Base-by-base conservation (phyloP, 2,888 invertebrate genomes). In the Xestia sexstrigata region DNA sequence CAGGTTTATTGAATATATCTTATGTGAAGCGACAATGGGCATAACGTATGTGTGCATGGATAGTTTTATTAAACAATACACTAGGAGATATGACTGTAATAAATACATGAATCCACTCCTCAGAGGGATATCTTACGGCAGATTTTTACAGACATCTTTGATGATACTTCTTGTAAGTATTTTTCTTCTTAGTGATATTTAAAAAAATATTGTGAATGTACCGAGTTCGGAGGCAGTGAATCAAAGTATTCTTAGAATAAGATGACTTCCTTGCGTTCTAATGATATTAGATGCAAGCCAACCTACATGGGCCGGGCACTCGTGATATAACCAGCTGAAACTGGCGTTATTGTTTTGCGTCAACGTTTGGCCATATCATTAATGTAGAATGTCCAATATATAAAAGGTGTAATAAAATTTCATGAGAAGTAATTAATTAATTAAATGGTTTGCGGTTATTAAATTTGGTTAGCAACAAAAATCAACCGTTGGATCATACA, bases 41-140 rank as follows among this genome's bases (percentile, higher is more conserved):
- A 90, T 95, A 87, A 83, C 93, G 3, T 95, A 95, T 79, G 92
- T 95, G 93, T 94, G 91, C 70, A 94, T 94, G 95, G 95, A 95
- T 83, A 90, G 92, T 81, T 95, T 95, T 83, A 94, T 95, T 79
- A 95, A 93, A 80, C 93, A 92, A 76, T 95, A 95, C 66, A 94
- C 95, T 11, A 92, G 90, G 70, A 93, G 90, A 84, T 76, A 93
- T 58, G 93, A 94, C 76, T 92, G 91, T 20, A 87, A 91, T 81
- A 87, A 86, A 79, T 81, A 83, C 39, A 82, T 95, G 72, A 95
- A 93, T 86, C 95, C 95, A 58, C 87, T 95, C 45, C 87, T 95
- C 45, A 93, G 91, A 84, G 95, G 94, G 49, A 87, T 95, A 49
- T 91, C 92, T 2, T 92, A 90, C 67, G 94, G 95, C 0, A 84